A percentile compares a stretch with the other conserved stretches of the same genome.
Conservation (phyloP, 1,140 invertebrate species). For the Arctopsyche grandis region DNA sequence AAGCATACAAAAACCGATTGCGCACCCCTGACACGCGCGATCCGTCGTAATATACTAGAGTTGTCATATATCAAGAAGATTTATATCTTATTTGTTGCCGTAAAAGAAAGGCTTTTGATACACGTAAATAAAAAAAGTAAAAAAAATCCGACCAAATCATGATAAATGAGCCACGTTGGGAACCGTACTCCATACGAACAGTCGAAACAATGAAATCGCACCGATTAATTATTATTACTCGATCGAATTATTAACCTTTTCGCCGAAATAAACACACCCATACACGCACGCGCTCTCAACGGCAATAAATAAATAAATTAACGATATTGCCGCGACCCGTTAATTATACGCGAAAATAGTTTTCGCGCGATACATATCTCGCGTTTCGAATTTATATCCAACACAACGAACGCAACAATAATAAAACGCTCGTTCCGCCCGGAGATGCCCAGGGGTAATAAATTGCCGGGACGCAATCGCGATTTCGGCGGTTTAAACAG, state of each 20-base stretch:
- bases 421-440: neutral
- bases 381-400: neutral
- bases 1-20: neutral
- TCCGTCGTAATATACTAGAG: constrained; percentile 25
- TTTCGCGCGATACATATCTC: neutral
- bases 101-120: constrained; percentile 2
- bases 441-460: constrained; percentile 4
- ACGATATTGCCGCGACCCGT: neutral
- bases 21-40: constrained; percentile 3
- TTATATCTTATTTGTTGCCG: constrained; percentile 19
- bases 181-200: no score
- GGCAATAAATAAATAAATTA: no score
- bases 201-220: no score
- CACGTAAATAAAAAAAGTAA: neutral
- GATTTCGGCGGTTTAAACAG: neutral
- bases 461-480: constrained; percentile 1
- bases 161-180: neutral
- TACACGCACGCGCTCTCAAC: no score
- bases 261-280: no score
- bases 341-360: constrained; percentile 4
- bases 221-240: no score
- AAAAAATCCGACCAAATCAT: neutral
- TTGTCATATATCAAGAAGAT: constrained; percentile 29
- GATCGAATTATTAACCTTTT: no score
- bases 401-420: neutral